Conservation (phyloP, 2,888 invertebrate species). For the Andrena bicolor region DNA sequence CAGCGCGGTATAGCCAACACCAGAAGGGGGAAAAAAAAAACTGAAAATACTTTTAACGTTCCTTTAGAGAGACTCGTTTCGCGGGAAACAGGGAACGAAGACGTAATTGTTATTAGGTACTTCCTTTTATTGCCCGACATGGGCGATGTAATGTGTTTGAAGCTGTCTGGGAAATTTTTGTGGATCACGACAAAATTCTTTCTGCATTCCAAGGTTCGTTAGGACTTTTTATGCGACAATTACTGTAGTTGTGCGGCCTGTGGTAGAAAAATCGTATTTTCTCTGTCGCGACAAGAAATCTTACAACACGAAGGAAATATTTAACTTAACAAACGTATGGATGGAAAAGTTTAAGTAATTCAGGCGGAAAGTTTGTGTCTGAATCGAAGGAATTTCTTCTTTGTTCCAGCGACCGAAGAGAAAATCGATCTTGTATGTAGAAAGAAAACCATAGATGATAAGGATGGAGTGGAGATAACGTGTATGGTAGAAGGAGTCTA, state of each 20-base stretch:
- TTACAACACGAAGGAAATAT: not conserved
- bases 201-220: not conserved
- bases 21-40: not conserved
- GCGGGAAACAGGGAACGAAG: not conserved
- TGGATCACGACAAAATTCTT: not conserved
- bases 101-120: slow-evolving; percentile 6
- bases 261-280: too few species aligned
- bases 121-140: not conserved
- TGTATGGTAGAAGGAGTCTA: slow-evolving; percentile 81
- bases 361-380: not conserved
- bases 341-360: not conserved
- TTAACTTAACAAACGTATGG: not conserved
- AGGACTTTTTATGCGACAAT: not conserved
- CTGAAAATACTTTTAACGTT: not conserved
- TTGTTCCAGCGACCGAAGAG: slow-evolving; percentile 80
- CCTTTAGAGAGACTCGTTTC: not conserved
- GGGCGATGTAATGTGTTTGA: not conserved
- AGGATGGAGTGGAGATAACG: slow-evolving; percentile 80
- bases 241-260: not conserved
- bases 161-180: not conserved
- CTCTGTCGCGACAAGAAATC: too few species aligned
- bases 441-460: slow-evolving; percentile 75
- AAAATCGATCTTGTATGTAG: slow-evolving; percentile 79
- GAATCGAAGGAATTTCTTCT: slow-evolving; percentile 32
- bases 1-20: not conserved